These are phyloP conservation scores for Coturnix japonica DNA, from an alignment of 2,113 vertebrate genomes.

Conservation along the genomic window DNA sequence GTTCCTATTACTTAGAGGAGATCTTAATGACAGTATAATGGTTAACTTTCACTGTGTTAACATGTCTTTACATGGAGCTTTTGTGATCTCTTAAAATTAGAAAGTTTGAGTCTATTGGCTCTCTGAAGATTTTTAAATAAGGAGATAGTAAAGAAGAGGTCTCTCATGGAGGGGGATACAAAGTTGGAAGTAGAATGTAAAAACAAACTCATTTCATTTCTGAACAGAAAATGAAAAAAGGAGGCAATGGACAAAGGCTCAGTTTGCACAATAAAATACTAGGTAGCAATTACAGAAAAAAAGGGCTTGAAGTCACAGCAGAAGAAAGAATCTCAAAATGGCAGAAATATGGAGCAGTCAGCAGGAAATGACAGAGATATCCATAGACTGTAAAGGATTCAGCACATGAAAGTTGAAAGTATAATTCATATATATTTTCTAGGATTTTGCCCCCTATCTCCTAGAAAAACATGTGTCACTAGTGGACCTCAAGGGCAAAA, in stretches of 20 bases:
- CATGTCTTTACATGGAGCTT: not conserved
- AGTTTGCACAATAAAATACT: not conserved
- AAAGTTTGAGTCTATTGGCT: not conserved
- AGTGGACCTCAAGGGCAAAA: not conserved
- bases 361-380: not conserved
- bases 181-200: not conserved
- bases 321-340: not conserved
- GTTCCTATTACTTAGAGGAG: not conserved
- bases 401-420: not conserved
- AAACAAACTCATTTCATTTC: not conserved
- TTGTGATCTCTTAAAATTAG: not conserved
- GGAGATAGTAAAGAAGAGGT: not conserved
- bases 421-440: not conserved
- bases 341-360: not conserved
- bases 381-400: not conserved
- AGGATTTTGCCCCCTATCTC: not conserved
- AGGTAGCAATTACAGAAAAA: not conserved
- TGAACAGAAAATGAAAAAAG: not conserved
- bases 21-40: not conserved
- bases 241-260: not conserved
- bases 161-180: not conserved
- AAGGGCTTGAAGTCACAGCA: not conserved
- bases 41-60: not conserved
- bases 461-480: not conserved
- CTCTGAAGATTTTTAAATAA: not conserved